These are phyloP conservation scores for Coelopa frigida DNA, from an alignment of 1,140 invertebrate genomes.

Conservation along the genomic window DNA sequence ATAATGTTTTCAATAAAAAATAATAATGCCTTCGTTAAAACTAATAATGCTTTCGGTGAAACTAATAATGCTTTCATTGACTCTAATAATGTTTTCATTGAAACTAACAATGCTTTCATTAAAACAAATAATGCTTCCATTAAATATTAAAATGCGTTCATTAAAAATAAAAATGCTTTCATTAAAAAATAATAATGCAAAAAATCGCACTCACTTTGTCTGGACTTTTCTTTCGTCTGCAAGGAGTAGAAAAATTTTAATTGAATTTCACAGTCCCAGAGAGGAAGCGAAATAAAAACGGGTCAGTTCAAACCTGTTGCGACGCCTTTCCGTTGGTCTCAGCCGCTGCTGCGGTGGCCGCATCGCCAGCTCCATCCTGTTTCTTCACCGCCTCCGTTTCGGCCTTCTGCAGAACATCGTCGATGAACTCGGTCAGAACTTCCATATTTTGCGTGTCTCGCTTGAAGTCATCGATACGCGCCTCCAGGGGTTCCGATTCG, in stretches of 20 bases:
- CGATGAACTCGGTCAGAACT: slow-evolving; percentile 31
- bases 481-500: slow-evolving; percentile 23
- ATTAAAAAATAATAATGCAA: background rate
- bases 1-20: too few relatives aligned
- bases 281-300: background rate
- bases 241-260: slow-evolving; percentile 11
- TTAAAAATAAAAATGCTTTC: background rate
- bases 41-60: too few relatives aligned
- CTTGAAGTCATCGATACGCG: slow-evolving; percentile 36
- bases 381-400: slow-evolving; percentile 35
- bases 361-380: slow-evolving; percentile 14
- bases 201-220: slow-evolving; percentile 34
- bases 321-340: slow-evolving; percentile 24
- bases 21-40: too few relatives aligned
- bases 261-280: too few relatives aligned
- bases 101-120: too few relatives aligned
- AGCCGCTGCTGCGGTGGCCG: background rate
- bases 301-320: slow-evolving; percentile 33
- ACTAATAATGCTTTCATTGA: too few relatives aligned
- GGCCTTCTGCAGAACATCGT: slow-evolving; percentile 36
- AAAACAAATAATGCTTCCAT: too few relatives aligned
- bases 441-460: slow-evolving; percentile 39
- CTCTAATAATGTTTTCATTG: too few relatives aligned
- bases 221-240: slow-evolving; percentile 36
- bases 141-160: too few relatives aligned